Conservation (phyloP, 2,113 vertebrate species). For the Tachuris rubrigastra region DNA sequence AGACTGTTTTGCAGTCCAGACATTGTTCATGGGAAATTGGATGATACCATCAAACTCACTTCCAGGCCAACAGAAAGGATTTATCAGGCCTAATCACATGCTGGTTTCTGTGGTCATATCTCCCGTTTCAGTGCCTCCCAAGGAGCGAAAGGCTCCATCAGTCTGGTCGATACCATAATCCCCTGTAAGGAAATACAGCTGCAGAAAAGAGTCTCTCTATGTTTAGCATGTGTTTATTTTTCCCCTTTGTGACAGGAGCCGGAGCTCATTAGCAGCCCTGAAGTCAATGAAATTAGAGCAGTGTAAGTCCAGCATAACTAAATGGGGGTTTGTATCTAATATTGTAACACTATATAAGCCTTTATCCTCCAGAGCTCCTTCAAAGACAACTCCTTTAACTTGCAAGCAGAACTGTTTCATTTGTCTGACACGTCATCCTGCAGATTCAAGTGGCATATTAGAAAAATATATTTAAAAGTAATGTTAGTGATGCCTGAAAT, state of each 20-base stretch:
- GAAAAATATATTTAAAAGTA: neutral
- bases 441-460: neutral
- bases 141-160: neutral
- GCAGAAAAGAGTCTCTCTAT: neutral
- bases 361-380: neutral
- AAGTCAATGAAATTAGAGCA: conserved; percentile 25
- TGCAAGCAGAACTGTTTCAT: neutral
- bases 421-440: neutral
- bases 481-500: neutral
- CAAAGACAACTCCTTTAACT: neutral
- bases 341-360: neutral
- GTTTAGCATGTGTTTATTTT: neutral
- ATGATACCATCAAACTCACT: neutral
- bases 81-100: neutral
- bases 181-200: conserved; percentile 14
- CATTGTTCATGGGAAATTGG: neutral
- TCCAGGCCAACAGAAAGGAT: neutral
- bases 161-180: neutral
- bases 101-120: neutral
- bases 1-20: neutral
- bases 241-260: neutral
- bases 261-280: neutral
- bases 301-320: neutral
- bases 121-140: neutral
- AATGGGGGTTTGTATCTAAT: neutral